Percentiles rank a stretch among this genome's conserved stretches.
Evolutionary conservation across 2,888 invertebrate species (phyloP).

Genomic region (Euzetes globulus): DNA sequence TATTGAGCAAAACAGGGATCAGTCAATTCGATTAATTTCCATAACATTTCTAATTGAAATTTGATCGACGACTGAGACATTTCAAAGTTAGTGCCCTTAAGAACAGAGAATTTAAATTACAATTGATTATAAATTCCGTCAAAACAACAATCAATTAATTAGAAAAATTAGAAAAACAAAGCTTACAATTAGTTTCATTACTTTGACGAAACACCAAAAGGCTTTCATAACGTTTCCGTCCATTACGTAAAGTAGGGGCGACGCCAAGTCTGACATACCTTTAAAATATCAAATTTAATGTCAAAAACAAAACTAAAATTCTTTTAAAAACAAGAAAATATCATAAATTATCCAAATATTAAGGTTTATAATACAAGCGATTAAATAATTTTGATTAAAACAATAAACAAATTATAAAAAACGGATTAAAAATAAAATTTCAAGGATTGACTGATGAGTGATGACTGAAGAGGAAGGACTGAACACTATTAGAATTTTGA

Average conservation of each 20-base stretch:
- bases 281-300: slow-evolving; percentile 14
- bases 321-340: neutral
- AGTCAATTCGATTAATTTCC: slow-evolving; percentile 36
- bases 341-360: neutral
- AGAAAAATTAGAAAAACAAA: neutral
- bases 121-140: neutral
- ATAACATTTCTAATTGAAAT: slow-evolving; percentile 35
- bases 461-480: slow-evolving; percentile 14
- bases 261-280: slow-evolving; percentile 39
- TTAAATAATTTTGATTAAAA: neutral
- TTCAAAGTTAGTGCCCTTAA: slow-evolving; percentile 36
- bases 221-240: slow-evolving; percentile 36
- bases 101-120: neutral
- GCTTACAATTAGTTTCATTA: slow-evolving; percentile 38
- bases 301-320: slow-evolving; percentile 1
- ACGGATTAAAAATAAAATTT: neutral
- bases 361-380: neutral
- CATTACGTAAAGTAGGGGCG: slow-evolving; percentile 37
- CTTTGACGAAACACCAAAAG: slow-evolving; percentile 37
- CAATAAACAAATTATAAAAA: neutral
- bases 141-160: neutral
- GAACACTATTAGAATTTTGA: neutral
- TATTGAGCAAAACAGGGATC: slow-evolving; percentile 39
- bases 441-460: slow-evolving; percentile 3
- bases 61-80: slow-evolving; percentile 37